Base-by-base conservation (phyloP, 2,113 vertebrate species). In the Odontesthes bonariensis region DNA sequence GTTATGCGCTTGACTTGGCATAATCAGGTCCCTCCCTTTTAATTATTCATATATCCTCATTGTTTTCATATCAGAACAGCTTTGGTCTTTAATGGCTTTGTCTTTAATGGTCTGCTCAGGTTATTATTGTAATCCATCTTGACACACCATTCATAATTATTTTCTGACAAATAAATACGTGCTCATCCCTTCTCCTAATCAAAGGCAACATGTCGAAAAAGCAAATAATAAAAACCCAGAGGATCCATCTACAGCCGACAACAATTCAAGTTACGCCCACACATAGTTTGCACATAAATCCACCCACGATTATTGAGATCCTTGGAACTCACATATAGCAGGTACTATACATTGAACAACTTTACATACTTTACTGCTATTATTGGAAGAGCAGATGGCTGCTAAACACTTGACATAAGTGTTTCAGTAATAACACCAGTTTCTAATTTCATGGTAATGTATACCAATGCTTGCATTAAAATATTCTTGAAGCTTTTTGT, bases 11-110 rank as follows among this genome's bases (percentile, higher is more conserved):
- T 69, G 66, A 75, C 78, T 35, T n/a, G 31, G 44, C 22, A 14
- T 77, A 82, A 85, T 16, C 69, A 62, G 1, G 46, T 53, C 32
- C 55, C 33, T 61, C 44, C 19, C 64, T 11, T 55, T 66, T 81
- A 64, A 69, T 82, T 55, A 67, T 59, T 77, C 0, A 68, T 61
- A 13, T 47, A 38, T 32, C 60, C 60, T 62, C 58, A 47, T 54
- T 73, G 59, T 77, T 85, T 77, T 72, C 9, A 78, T 68, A 75
- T 40, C 55, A 68, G 31, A 46, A 40, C 32, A 70, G 44, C 56
- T 40, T 70, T 16, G 27, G 10, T 11, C 23, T 12, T 79, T 73
- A 8, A 38, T 59, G 19, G 69, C 40, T 70, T 16, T 32, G 10
- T 11, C 23, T 12, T 79, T 73, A 8, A 38, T 59, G 19, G 69